Evolutionary conservation across 2,888 invertebrate species (phyloP).

Genomic region (Leuctra nigra): DNA sequence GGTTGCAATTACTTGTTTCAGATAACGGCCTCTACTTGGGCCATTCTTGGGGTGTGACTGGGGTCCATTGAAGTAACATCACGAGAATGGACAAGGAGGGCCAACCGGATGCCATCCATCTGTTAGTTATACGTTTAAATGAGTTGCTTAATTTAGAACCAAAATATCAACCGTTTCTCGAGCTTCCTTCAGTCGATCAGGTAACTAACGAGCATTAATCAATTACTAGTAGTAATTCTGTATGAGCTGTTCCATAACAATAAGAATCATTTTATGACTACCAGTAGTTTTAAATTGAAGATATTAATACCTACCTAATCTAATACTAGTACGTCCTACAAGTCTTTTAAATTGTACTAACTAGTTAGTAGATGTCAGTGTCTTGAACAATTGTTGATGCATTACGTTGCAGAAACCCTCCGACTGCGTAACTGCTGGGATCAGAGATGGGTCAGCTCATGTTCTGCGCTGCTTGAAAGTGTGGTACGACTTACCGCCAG

Average conservation of each 20-base stretch:
- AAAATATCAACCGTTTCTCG: slow-evolving; percentile 63
- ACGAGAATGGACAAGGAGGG: slow-evolving; percentile 28
- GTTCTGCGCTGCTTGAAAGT: slow-evolving; percentile 74
- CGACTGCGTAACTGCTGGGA: slow-evolving; percentile 62
- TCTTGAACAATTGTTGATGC: neutral
- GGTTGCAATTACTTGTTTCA: no score
- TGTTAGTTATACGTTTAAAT: slow-evolving; percentile 43
- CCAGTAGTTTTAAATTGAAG: no score
- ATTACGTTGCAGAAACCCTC: slow-evolving; percentile 38
- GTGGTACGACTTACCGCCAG: slow-evolving; percentile 76
- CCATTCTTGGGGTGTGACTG: slow-evolving; percentile 29
- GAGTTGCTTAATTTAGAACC: slow-evolving; percentile 62
- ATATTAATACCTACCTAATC: neutral
- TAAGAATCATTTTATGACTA: neutral
- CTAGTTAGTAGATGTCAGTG: neutral
- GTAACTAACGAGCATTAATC: no score
- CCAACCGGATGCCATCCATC: slow-evolving; percentile 28
- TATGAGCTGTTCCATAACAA: no score
- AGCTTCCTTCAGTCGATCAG: slow-evolving; percentile 56
- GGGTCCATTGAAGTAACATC: slow-evolving; percentile 27
- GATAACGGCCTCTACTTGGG: slow-evolving; percentile 26
- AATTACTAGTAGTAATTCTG: no score
- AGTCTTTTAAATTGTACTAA: neutral
- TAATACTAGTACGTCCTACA: neutral
- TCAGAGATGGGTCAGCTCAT: slow-evolving; percentile 74